Evolutionary conservation across 2,888 invertebrate genomes (phyloP).

Genomic region (Amphipoea lucens): DNA sequence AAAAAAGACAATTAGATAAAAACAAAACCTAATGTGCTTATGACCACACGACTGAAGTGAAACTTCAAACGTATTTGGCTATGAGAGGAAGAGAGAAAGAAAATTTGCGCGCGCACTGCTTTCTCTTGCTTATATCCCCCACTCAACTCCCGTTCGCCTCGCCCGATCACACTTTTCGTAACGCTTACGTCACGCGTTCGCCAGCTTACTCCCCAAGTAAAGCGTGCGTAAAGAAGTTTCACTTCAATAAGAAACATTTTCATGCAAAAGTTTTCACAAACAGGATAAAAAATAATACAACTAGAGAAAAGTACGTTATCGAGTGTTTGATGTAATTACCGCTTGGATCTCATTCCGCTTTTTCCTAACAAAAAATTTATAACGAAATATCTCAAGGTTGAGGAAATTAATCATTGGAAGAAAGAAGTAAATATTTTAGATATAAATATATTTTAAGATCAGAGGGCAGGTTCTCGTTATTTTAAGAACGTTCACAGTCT

Average conservation of each 20-base stretch:
- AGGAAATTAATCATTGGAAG: background rate
- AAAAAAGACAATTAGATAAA: background rate
- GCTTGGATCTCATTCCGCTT: slow-evolving; percentile 21
- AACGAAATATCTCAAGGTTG: background rate
- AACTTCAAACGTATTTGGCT: too few relatives aligned
- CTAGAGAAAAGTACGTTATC: background rate
- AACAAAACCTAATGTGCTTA: too few relatives aligned
- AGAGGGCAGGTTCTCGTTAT: background rate
- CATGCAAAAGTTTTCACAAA: background rate
- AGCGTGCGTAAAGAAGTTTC: too few relatives aligned
- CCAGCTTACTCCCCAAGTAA: too few relatives aligned
- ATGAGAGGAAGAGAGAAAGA: too few relatives aligned
- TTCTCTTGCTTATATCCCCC: too few relatives aligned
- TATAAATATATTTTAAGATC: slow-evolving; percentile 11
- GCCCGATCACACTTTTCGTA: too few relatives aligned
- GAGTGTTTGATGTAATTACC: background rate
- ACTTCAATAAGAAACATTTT: background rate
- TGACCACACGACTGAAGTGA: too few relatives aligned
- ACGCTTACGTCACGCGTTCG: too few relatives aligned
- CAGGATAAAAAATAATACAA: background rate
- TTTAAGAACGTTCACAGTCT: background rate
- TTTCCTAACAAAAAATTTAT: background rate
- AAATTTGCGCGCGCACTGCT: too few relatives aligned
- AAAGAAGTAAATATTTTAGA: background rate
- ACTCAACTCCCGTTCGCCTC: too few relatives aligned